These are phyloP conservation scores for Hypomecis punctinalis DNA, from an alignment of 2,888 invertebrate genomes.

Conservation along the genomic window DNA sequence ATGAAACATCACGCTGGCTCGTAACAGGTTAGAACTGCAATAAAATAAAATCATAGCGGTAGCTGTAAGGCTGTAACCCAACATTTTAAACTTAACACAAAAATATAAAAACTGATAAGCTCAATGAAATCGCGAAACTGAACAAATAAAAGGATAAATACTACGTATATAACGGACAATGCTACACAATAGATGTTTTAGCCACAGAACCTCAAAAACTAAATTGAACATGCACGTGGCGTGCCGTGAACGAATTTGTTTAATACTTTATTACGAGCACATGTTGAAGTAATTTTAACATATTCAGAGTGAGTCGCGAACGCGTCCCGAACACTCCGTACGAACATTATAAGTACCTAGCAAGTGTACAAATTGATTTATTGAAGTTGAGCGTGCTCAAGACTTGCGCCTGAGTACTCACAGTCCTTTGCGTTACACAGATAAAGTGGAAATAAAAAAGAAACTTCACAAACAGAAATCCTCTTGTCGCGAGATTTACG, in stretches of 20 bases:
- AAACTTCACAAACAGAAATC: conserved; percentile 84
- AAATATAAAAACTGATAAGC: too few relatives aligned
- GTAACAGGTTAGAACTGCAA: too few relatives aligned
- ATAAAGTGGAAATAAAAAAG: conserved; percentile 84
- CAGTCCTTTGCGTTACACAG: conserved; percentile 79
- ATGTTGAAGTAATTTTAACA: conserved; percentile 60
- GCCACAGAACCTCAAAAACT: not conserved
- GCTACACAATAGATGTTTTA: too few relatives aligned
- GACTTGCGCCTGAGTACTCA: conserved; percentile 82
- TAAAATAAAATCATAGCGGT: too few relatives aligned
- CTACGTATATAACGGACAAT: too few relatives aligned
- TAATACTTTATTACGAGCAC: conserved; percentile 39
- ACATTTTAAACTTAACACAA: too few relatives aligned
- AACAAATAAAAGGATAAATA: too few relatives aligned
- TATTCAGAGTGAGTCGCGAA: conserved; percentile 67
- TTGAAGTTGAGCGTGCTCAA: conserved; percentile 80
- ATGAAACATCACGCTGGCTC: too few relatives aligned
- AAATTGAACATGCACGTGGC: conserved; percentile 14
- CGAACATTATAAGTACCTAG: conserved; percentile 73
- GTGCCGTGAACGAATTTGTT: conserved; percentile 21
- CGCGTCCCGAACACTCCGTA: conserved; percentile 69
- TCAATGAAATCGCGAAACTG: too few relatives aligned
- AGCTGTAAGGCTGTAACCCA: too few relatives aligned
- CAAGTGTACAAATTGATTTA: conserved; percentile 85
- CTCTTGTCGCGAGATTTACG: conserved; percentile 84